Evolutionary conservation across 2,888 invertebrate genomes (phyloP).

Genomic region (Zhengitettix transpicula): DNA sequence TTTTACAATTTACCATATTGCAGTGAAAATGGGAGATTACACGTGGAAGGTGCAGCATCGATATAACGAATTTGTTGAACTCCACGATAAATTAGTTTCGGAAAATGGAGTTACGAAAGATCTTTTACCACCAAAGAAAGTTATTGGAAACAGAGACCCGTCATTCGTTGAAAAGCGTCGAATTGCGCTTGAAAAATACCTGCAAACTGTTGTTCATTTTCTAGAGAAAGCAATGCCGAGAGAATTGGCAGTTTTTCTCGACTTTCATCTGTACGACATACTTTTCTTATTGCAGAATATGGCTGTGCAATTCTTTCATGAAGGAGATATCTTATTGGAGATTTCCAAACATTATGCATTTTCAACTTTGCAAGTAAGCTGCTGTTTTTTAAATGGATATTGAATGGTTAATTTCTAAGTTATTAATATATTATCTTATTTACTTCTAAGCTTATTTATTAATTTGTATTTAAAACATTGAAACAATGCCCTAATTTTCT

Average conservation of each 20-base stretch:
- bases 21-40: slow-evolving; percentile 48
- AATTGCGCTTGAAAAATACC: slow-evolving; percentile 61
- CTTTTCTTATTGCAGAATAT: slow-evolving; percentile 70
- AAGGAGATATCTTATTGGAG: slow-evolving; percentile 51
- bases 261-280: slow-evolving; percentile 80
- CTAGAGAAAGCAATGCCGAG: slow-evolving; percentile 65
- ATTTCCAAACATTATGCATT: slow-evolving; percentile 48
- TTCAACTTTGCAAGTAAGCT: slow-evolving; percentile 56
- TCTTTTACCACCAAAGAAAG: slow-evolving; percentile 81
- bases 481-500: no score
- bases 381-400: no score
- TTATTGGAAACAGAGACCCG: slow-evolving; percentile 77
- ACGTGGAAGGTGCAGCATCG: slow-evolving; percentile 73
- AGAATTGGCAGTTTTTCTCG: slow-evolving; percentile 66
- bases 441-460: no score
- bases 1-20: slow-evolving; percentile 56
- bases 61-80: slow-evolving; percentile 77
- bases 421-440: no score
- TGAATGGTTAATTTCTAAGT: no score
- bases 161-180: slow-evolving; percentile 73
- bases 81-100: slow-evolving; percentile 66
- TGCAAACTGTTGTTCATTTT: slow-evolving; percentile 57
- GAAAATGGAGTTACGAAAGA: slow-evolving; percentile 72
- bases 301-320: slow-evolving; percentile 58
- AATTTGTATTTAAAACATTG: no score